These are phyloP conservation scores for Campoletis raptor DNA, from an alignment of 2,888 invertebrate species.

Conservation along the genomic window DNA sequence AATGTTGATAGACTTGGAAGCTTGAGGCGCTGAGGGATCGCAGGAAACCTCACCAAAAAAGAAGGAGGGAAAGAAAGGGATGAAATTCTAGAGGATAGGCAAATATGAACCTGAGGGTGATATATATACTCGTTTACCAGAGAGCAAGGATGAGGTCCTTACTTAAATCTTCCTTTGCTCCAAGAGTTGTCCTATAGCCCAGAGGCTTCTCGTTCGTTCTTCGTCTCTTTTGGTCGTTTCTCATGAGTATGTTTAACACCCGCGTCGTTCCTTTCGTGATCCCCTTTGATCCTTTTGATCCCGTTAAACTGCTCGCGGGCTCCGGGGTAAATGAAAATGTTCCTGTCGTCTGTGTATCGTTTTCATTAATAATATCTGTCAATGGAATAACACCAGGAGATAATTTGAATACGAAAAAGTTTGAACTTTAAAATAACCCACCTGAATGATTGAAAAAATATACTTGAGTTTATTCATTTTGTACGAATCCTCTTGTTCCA, in stretches of 20 bases:
- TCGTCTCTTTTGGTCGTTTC: not conserved
- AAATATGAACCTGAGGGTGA: slow-evolving; percentile 42
- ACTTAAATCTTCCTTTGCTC: not conserved
- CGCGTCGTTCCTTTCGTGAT: slow-evolving; percentile 38
- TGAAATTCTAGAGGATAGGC: slow-evolving; percentile 53
- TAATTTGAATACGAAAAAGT: not conserved
- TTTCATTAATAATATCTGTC: not conserved
- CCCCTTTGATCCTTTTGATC: slow-evolving; percentile 37
- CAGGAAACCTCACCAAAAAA: not conserved
- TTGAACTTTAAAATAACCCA: not conserved
- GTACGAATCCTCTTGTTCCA: too few relatives aligned
- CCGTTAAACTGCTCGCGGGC: slow-evolving; percentile 1
- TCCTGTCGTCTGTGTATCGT: not conserved
- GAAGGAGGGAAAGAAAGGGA: not conserved
- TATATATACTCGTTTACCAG: not conserved
- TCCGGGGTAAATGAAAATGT: slow-evolving; percentile 11
- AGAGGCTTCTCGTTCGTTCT: not conserved
- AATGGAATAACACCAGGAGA: not conserved
- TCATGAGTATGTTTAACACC: slow-evolving; percentile 12
- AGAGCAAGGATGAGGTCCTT: not conserved
- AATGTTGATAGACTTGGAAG: not conserved
- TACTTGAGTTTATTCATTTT: too few relatives aligned
- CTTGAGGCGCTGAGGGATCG: slow-evolving; percentile 22
- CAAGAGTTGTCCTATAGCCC: slow-evolving; percentile 8
- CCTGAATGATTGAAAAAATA: too few relatives aligned